A percentile compares a stretch with the other conserved stretches of the same genome.
Evolutionary conservation across 2,888 invertebrate species (phyloP).

Genomic region (Nesidiocoris tenuis): DNA sequence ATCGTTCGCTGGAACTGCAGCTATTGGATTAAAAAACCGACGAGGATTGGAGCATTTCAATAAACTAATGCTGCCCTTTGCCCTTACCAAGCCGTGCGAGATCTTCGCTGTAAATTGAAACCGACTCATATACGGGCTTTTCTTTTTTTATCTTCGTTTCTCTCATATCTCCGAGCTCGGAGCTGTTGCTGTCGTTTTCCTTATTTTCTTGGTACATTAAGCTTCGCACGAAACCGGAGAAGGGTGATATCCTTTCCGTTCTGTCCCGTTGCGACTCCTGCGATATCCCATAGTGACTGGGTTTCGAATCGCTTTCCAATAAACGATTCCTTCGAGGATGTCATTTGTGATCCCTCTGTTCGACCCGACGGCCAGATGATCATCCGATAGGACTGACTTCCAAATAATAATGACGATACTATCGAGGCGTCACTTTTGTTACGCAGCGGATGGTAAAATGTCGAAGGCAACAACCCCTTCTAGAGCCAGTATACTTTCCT

Average conservation of each 20-base stretch:
- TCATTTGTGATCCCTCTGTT: background rate
- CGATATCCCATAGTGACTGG: background rate
- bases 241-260: constrained; percentile 26
- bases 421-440: background rate
- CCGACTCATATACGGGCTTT: too few relatives aligned
- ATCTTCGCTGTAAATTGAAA: too few relatives aligned
- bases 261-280: constrained; percentile 29
- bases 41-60: too few relatives aligned
- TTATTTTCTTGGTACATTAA: constrained; percentile 28
- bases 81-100: too few relatives aligned
- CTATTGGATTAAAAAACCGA: too few relatives aligned
- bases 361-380: background rate
- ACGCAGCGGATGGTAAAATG: background rate
- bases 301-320: background rate
- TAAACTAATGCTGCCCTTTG: too few relatives aligned
- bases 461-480: background rate
- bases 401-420: background rate
- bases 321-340: background rate
- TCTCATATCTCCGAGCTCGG: background rate
- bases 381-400: background rate
- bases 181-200: background rate
- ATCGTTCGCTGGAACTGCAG: too few relatives aligned
- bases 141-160: background rate
- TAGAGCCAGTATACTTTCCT: too few relatives aligned
- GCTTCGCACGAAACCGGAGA: background rate